Evolutionary conservation across 2,113 vertebrate genomes (phyloP).

Genomic region (Neolamprologus variostigma): DNA sequence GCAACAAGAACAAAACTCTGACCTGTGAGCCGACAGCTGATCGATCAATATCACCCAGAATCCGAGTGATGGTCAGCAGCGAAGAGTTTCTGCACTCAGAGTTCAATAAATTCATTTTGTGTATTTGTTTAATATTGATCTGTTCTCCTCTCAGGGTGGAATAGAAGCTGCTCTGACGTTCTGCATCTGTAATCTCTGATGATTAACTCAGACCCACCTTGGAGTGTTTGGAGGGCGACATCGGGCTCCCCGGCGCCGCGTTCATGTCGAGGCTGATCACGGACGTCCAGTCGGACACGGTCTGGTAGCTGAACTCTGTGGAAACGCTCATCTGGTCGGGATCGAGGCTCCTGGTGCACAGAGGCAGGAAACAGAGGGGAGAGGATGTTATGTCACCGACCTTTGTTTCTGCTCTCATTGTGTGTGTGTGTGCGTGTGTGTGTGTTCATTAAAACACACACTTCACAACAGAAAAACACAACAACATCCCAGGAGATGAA

Average conservation of each 20-base stretch:
- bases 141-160: not conserved
- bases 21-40: not conserved
- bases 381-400: conserved; percentile 40
- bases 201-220: conserved; percentile 37
- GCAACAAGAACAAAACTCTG: not conserved
- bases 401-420: conserved; percentile 24
- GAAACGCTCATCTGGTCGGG: conserved; percentile 65
- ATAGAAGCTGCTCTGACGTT: not conserved
- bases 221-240: conserved; percentile 22
- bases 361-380: conserved; percentile 35
- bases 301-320: conserved; percentile 53
- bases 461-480: not conserved
- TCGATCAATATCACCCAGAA: not conserved
- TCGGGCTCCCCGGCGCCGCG: not conserved
- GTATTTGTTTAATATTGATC: not conserved
- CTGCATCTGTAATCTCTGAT: fast-evolving
- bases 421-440: not conserved
- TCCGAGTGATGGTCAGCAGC: fast-evolving
- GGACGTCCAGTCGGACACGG: conserved; percentile 42
- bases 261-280: conserved; percentile 53
- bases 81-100: fast-evolving
- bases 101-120: not conserved
- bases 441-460: not conserved
- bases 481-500: not conserved
- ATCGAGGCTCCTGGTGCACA: conserved; percentile 52